Percentiles rank a stretch among this genome's conserved stretches.
Conservation (phyloP, 2,797 vertebrate species). For the Gastrophryne carolinensis region DNA sequence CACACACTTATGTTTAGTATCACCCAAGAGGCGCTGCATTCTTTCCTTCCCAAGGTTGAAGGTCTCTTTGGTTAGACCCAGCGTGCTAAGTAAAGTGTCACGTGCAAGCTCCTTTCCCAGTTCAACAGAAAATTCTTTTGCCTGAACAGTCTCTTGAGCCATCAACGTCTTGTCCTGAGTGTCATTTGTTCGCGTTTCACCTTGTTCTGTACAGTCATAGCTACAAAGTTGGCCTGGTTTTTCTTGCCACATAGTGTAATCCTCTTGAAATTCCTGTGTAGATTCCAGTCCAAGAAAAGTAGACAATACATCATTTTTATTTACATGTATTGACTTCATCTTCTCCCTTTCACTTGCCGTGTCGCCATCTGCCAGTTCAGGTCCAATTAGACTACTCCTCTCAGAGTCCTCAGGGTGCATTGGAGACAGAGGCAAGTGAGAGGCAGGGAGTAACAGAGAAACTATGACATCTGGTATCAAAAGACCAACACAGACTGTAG, state of each 20-base stretch:
- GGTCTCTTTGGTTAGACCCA: conserved; percentile 28
- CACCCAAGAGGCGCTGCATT: conserved; percentile 39
- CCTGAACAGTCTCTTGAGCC: conserved; percentile 46
- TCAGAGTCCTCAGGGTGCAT: conserved; percentile 78
- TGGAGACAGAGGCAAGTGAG: conserved; percentile 60
- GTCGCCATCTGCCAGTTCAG: conserved; percentile 73
- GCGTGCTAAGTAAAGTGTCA: conserved; percentile 30
- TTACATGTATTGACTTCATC: conserved; percentile 23
- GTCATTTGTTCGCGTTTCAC: background rate
- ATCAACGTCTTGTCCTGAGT: background rate
- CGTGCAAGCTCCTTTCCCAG: conserved; percentile 19
- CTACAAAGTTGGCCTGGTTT: background rate
- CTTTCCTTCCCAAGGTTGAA: conserved; percentile 36
- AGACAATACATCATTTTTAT: background rate
- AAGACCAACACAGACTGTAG: conserved; percentile 77
- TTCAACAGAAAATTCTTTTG: conserved; percentile 15
- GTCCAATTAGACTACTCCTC: conserved; percentile 85
- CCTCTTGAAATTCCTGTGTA: conserved; percentile 46
- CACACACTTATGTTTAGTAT: conserved; percentile 42
- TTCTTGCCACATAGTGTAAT: conserved; percentile 50
- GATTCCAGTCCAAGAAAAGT: conserved; percentile 40
- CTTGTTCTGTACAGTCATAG: background rate
- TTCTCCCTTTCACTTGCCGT: conserved; percentile 56
- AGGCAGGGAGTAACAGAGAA: conserved; percentile 81
- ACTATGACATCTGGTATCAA: conserved; percentile 79